Conservation (phyloP, 2,888 invertebrate species). For the Synanthedon myopaeformis region DNA sequence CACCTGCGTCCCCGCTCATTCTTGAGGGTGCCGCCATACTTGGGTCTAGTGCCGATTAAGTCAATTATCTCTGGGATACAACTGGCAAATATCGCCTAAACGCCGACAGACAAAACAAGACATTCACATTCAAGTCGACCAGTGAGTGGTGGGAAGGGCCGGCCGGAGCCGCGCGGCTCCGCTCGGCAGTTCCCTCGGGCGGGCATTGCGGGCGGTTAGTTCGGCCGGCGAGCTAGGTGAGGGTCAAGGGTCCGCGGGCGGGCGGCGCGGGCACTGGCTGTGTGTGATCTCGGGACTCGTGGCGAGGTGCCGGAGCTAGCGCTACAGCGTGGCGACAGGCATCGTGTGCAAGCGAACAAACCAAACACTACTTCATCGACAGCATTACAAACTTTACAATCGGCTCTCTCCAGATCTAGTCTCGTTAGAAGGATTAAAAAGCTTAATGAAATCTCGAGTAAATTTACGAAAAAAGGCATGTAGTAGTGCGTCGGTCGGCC, state of each 20-base stretch:
- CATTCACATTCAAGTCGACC: slow-evolving; percentile 66
- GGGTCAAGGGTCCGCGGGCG: slow-evolving; percentile 12
- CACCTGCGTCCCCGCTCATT: slow-evolving; percentile 99
- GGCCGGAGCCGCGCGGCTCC: slow-evolving; percentile 4
- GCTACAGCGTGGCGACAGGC: slow-evolving; percentile 72
- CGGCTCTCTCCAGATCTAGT: slow-evolving; percentile 70
- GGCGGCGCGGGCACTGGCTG: slow-evolving; percentile 60
- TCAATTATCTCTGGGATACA: slow-evolving; percentile 99
- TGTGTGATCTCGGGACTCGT: slow-evolving; percentile 70
- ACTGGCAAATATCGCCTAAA: slow-evolving; percentile 99
- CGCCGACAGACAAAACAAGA: slow-evolving; percentile 74
- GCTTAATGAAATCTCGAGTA: slow-evolving; percentile 67
- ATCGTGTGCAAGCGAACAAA: slow-evolving; percentile 73
- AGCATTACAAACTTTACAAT: slow-evolving; percentile 69
- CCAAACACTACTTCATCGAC: slow-evolving; percentile 71
- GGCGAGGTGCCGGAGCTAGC: slow-evolving; percentile 70
- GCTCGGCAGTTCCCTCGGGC: slow-evolving; percentile 16
- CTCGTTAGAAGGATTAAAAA: slow-evolving; percentile 70
- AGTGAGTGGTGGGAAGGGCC: slow-evolving; percentile 27
- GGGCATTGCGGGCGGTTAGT: slow-evolving; percentile 8
- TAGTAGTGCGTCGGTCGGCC: slow-evolving; percentile 68
- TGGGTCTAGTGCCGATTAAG: slow-evolving; percentile 99
- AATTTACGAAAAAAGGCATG: slow-evolving; percentile 69
- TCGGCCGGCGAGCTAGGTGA: slow-evolving; percentile 13
- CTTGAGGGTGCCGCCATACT: slow-evolving; percentile 99